A percentile compares a stretch with the other conserved stretches of the same genome.
Conservation (phyloP, 2,888 invertebrate species). For the Tuberolachnus salignus region DNA sequence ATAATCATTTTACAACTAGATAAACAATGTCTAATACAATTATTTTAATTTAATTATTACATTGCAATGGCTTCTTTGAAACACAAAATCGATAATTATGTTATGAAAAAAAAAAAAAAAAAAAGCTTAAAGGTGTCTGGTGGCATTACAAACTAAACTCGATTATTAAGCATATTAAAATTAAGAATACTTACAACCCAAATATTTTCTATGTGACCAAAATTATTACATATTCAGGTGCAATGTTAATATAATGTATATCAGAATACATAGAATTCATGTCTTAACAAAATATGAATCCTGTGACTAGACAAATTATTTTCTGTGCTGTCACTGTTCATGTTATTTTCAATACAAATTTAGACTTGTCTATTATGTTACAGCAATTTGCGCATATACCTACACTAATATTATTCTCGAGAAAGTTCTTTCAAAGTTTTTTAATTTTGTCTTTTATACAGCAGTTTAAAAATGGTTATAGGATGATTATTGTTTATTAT, state of each 20-base stretch:
- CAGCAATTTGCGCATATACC: not conserved
- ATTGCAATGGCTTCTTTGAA: slow-evolving; percentile 43
- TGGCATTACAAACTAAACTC: too few species aligned
- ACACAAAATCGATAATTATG: slow-evolving; percentile 33
- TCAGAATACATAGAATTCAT: too few species aligned
- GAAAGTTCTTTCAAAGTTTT: slow-evolving; percentile 3
- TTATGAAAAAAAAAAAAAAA: too few species aligned
- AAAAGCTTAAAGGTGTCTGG: too few species aligned
- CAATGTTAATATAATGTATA: too few species aligned
- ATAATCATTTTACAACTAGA: slow-evolving; percentile 14
- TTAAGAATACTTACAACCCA: too few species aligned
- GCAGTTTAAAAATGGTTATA: not conserved
- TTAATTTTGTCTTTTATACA: not conserved
- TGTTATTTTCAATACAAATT: not conserved
- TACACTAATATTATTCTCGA: not conserved
- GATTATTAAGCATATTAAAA: too few species aligned
- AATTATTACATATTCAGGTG: too few species aligned
- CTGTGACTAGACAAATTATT: too few species aligned
- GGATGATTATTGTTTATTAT: not conserved
- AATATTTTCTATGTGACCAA: too few species aligned
- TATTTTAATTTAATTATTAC: slow-evolving; percentile 51
- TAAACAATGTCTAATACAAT: slow-evolving; percentile 40
- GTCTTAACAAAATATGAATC: too few species aligned
- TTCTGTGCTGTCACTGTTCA: too few species aligned
- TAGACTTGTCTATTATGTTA: slow-evolving; percentile 6